Conservation (phyloP, 2,888 invertebrate genomes). For the Gari tellinella region DNA sequence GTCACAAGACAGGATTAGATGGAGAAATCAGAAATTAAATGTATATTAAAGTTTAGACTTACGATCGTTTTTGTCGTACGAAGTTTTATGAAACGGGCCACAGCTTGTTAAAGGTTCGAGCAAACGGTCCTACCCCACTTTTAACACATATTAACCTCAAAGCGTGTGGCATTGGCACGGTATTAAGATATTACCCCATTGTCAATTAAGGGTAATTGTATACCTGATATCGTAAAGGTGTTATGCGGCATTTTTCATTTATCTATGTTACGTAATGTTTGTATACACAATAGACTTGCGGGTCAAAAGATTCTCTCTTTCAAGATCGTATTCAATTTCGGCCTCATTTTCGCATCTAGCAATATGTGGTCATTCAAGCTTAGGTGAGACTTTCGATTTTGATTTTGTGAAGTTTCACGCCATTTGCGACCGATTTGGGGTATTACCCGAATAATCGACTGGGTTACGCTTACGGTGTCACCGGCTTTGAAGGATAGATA, state of each 20-base stretch:
- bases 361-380: constrained; percentile 52
- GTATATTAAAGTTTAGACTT: too few species aligned
- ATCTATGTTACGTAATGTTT: constrained; percentile 37
- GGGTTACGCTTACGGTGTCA: too few species aligned
- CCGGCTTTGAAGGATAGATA: too few species aligned
- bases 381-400: too few species aligned
- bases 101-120: too few species aligned
- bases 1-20: too few species aligned
- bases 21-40: too few species aligned
- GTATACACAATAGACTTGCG: constrained; percentile 24
- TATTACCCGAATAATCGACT: constrained; percentile 24
- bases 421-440: constrained; percentile 40
- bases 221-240: constrained; percentile 41
- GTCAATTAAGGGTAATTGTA: constrained; percentile 49
- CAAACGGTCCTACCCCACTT: constrained; percentile 16
- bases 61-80: too few species aligned
- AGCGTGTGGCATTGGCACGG: constrained; percentile 21
- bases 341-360: constrained; percentile 20
- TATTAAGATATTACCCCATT: constrained; percentile 40
- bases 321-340: constrained; percentile 39
- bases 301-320: constrained; percentile 16
- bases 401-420: constrained; percentile 41
- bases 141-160: constrained; percentile 11
- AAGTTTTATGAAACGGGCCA: too few species aligned
- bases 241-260: constrained; percentile 28